phyloP scores from a whole-genome alignment of 2,888 invertebrate species.

The Calameuta pallipes region DNA sequence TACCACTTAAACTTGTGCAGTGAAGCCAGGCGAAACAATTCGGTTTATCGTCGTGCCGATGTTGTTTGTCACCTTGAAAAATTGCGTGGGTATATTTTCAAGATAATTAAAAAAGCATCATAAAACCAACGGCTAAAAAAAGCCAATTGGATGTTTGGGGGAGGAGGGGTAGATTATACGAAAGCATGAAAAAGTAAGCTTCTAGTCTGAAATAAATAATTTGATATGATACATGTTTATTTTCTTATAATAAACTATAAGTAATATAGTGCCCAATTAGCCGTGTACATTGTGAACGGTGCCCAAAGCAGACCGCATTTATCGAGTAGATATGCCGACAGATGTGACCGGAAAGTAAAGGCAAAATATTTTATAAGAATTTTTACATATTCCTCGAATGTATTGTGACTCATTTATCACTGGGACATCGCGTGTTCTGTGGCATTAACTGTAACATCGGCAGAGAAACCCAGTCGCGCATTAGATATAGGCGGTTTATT shows the following conservation, averaged over 20 bases:
- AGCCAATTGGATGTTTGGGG: not conserved
- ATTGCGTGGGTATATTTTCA: not conserved
- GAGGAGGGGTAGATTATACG: not conserved
- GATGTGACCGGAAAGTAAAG: slow-evolving; percentile 16
- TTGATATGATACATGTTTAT: not conserved
- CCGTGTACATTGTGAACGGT: not conserved
- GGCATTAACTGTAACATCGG: slow-evolving; percentile 22
- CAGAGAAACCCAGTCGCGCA: not conserved
- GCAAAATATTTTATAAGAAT: not conserved
- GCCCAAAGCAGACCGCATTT: slow-evolving; percentile 6
- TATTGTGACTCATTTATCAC: not conserved
- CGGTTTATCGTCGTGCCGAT: not conserved
- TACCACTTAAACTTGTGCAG: not conserved
- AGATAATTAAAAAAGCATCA: not conserved
- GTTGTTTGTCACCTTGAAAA: not conserved
- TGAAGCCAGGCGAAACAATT: not conserved
- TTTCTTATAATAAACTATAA: not conserved
- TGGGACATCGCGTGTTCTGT: slow-evolving; percentile 24
- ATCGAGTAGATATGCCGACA: slow-evolving; percentile 6
- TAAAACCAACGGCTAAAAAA: not conserved
- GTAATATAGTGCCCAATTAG: not conserved
- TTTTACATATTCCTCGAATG: not conserved
- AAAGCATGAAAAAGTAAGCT: not conserved
- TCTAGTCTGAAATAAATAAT: not conserved
- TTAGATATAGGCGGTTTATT: not conserved